Base-by-base conservation (phyloP, 2,797 vertebrate species). In the Enteromius fasciolatus region DNA sequence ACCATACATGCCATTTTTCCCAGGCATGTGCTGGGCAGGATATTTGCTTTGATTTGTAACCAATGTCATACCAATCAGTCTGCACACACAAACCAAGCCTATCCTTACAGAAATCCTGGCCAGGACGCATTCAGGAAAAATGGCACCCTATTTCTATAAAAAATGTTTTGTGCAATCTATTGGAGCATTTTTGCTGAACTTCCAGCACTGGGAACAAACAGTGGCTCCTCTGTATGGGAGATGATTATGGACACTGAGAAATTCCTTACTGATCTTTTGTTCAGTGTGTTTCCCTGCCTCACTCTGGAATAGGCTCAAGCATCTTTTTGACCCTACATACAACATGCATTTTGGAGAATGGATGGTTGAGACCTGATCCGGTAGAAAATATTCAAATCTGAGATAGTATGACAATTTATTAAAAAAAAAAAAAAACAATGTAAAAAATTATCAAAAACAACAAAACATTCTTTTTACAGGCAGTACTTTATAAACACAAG, bases 141-240 rank as follows among this genome's bases (percentile, higher is more conserved):
- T 39, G 36, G 36, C 7, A 39, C 36, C 7, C 36, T 39, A 7
- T 39, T 39, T 39, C 6, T 63, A 6, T 63, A 14, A 28, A 50
- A 52, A 52, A 7, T 20, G 5, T 18, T 18, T 18, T 18, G 18
- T 50, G 48, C 6, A 50, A 50, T 50, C 17, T 50, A 2, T 50
- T 18, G 2, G 11, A 6, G 11, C 23, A 61, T 18, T 61, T 61
- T 61, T 7, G 5, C 14, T 61, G 57, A 28, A 28, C 90, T 97
- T 86, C 91, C 95, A 88, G 92, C 91, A 20, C 87, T 96, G 90
- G 91, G 95, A 90, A 92, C 94, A 17, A 96, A 95, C 87, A 88
- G 84, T 73, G 95, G 94, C 73, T 86, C 87, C 0, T 89, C 90
- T 39, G 67, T 87, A 59, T 74, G 90, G 59, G 88, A 90, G 31